phyloP scores from a whole-genome alignment of 2,113 vertebrate species.

The Phalacrocorax aristotelis region DNA sequence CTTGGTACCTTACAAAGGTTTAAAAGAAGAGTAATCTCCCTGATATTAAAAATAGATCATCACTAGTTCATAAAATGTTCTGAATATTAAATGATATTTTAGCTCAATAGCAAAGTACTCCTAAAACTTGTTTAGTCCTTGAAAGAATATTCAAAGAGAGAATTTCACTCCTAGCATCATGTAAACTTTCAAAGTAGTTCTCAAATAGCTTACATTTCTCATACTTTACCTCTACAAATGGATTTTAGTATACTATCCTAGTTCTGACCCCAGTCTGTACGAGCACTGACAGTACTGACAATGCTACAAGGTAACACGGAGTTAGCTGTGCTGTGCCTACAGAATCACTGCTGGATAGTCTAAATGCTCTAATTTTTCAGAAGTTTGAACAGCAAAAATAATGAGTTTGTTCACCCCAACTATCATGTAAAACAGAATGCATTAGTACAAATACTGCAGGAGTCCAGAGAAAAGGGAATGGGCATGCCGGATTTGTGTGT shows the following conservation, averaged over 20 bases:
- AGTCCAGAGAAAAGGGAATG: neutral
- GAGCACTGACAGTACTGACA: neutral
- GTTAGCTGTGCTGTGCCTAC: neutral
- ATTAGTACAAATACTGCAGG: neutral
- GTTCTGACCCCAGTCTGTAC: neutral
- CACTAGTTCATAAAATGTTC: neutral
- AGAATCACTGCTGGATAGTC: neutral
- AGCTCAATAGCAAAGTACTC: neutral
- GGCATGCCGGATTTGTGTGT: neutral
- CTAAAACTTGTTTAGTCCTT: neutral
- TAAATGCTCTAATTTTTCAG: neutral
- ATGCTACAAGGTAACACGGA: neutral
- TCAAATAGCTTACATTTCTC: neutral
- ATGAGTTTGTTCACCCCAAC: neutral
- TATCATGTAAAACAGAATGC: neutral
- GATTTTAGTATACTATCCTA: neutral
- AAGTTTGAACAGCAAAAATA: neutral
- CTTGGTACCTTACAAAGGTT: neutral
- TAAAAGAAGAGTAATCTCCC: neutral
- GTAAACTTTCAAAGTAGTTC: neutral
- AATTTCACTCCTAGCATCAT: neutral
- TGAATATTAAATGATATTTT: neutral
- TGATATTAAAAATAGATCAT: neutral
- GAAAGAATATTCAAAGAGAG: neutral
- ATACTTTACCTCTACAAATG: neutral